A percentile compares a stretch with the other conserved stretches of the same genome.
phyloP scores from a whole-genome alignment of 2,113 vertebrate genomes.

The Varanus salvator region DNA sequence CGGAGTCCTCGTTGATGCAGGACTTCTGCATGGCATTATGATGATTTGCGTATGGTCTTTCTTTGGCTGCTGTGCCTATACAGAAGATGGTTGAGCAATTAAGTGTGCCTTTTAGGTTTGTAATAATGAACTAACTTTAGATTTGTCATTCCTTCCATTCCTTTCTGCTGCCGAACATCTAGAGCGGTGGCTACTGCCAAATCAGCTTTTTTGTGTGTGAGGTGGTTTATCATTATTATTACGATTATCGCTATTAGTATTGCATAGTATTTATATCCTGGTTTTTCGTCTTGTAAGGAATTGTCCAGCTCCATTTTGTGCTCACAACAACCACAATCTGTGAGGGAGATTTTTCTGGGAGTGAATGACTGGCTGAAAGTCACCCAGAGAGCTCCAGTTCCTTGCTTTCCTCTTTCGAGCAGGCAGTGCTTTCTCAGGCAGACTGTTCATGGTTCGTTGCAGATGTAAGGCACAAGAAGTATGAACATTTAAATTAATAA shows the following conservation, averaged over 20 bases:
- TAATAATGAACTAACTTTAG: neutral
- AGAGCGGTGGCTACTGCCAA: too few species aligned
- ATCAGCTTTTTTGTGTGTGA: neutral
- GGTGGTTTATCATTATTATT: too few species aligned
- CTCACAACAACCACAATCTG: too few species aligned
- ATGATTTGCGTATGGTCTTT: neutral
- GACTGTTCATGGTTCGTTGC: neutral
- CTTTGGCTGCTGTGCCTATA: neutral
- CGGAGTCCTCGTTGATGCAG: neutral
- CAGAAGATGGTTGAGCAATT: neutral
- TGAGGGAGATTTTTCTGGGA: too few species aligned
- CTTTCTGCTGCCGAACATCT: neutral
- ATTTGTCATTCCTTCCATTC: neutral
- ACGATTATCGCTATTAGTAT: too few species aligned
- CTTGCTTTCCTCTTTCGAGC: neutral
- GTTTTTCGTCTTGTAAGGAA: too few species aligned
- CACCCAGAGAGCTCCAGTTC: too few species aligned
- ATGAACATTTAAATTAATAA: neutral
- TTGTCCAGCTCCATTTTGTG: too few species aligned
- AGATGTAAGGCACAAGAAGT: neutral
- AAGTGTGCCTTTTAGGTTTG: neutral
- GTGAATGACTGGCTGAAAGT: too few species aligned
- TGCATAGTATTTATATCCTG: too few species aligned
- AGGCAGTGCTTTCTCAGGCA: neutral
- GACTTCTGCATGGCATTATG: neutral